Conservation (phyloP, 2,888 invertebrate genomes). For the Sturmia bella region DNA sequence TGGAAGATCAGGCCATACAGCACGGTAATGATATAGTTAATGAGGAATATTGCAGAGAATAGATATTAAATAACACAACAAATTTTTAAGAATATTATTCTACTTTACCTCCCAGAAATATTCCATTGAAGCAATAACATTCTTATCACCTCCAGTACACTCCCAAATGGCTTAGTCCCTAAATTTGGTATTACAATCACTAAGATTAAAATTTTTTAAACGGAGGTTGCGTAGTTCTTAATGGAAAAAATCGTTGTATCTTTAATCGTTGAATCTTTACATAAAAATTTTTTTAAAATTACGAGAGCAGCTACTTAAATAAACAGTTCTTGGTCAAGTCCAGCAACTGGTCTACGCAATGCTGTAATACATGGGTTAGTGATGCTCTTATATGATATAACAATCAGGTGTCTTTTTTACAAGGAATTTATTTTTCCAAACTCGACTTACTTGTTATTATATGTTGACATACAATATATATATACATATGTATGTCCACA, state of each 20-base stretch:
- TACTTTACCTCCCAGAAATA: conserved; percentile 94
- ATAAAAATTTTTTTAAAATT: conserved; percentile 73
- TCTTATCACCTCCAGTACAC: no score
- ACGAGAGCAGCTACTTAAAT: conserved; percentile 71
- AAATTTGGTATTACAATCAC: conserved; percentile 30
- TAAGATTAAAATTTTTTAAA: conserved; percentile 54
- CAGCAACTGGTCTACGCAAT: conserved; percentile 17
- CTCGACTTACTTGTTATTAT: no score
- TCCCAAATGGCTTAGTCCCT: conserved; percentile 29
- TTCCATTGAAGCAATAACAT: conserved; percentile 84
- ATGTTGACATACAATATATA: no score
- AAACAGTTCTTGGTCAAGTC: conserved; percentile 73
- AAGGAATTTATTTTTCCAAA: conserved; percentile 81
- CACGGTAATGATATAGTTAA: conserved; percentile 87
- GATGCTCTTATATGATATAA: neutral
- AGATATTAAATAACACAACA: conserved; percentile 88
- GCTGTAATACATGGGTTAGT: neutral
- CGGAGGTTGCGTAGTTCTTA: conserved; percentile 28
- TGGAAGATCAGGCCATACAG: conserved; percentile 88
- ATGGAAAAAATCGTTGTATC: conserved; percentile 66
- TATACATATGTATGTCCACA: no score
- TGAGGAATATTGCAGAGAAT: conserved; percentile 86
- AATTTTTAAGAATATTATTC: conserved; percentile 94
- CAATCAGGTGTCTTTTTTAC: conserved; percentile 30
- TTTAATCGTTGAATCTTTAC: conserved; percentile 65